phyloP scores from a whole-genome alignment of 2,888 invertebrate genomes.

The Altica lythri region DNA sequence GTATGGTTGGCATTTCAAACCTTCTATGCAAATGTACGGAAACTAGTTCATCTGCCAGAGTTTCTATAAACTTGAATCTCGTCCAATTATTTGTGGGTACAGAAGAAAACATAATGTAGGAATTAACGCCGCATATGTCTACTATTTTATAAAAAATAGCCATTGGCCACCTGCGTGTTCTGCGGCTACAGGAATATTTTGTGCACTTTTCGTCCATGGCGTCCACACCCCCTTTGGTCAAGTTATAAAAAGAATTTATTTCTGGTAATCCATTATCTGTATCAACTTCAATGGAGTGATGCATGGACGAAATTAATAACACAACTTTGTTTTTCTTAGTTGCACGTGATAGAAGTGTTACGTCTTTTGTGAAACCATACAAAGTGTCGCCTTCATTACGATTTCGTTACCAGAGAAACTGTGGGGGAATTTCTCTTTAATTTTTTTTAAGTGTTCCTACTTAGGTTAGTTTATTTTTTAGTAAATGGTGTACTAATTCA shows the following conservation, averaged over 20 bases:
- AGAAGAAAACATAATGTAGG: slow-evolving; percentile 1
- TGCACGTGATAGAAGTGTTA: background rate
- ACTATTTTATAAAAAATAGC: slow-evolving; percentile 10
- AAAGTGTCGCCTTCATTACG: slow-evolving; percentile 1
- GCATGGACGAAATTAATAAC: background rate
- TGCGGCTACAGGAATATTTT: slow-evolving; percentile 5
- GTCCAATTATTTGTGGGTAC: background rate
- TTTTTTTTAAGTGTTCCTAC: slow-evolving; percentile 1
- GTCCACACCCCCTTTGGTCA: slow-evolving; percentile 4
- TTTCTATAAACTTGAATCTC: background rate
- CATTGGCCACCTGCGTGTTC: slow-evolving; percentile 7
- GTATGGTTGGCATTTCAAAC: slow-evolving; percentile 5
- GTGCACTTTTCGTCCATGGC: slow-evolving; percentile 1
- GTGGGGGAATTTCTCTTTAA: slow-evolving; percentile 2
- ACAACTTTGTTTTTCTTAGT: slow-evolving; percentile 8
- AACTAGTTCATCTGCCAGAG: slow-evolving; percentile 11
- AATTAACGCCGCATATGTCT: background rate
- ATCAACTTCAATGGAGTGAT: background rate
- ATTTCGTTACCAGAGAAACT: background rate
- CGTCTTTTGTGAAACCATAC: too few species aligned
- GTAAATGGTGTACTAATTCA: background rate
- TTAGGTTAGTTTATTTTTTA: background rate
- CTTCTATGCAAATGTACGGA: slow-evolving; percentile 4
- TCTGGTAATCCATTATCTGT: slow-evolving; percentile 6
- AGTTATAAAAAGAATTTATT: slow-evolving; percentile 3